Percentiles rank a stretch among this genome's conserved stretches.
These are phyloP conservation scores for Resseliella maxima DNA, from an alignment of 2,888 invertebrate species.

Conservation along the genomic window DNA sequence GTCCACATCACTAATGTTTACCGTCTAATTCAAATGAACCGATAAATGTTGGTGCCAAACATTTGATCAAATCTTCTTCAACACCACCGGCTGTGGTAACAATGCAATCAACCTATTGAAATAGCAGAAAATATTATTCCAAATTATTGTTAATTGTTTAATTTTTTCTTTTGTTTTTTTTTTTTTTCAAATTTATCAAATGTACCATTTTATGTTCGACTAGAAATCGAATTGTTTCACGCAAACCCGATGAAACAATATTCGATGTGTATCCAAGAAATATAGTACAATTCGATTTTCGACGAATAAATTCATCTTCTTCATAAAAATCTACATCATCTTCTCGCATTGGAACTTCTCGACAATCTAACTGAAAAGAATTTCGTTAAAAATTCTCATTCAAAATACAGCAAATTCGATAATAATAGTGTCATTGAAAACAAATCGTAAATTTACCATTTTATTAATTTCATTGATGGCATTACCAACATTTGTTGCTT, in stretches of 20 bases:
- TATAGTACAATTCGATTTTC: slow-evolving; percentile 88
- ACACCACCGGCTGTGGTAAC: slow-evolving; percentile 98
- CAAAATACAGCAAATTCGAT: not conserved
- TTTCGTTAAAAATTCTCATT: not conserved
- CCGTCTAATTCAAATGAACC: slow-evolving; percentile 92
- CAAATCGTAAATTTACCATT: slow-evolving; percentile 72
- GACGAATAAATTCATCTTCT: slow-evolving; percentile 82
- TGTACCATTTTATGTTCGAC: slow-evolving; percentile 79
- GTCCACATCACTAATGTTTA: too few relatives aligned
- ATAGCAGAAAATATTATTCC: not conserved
- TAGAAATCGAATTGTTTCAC: slow-evolving; percentile 90
- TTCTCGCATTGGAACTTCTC: slow-evolving; percentile 75
- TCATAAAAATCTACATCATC: slow-evolving; percentile 77
- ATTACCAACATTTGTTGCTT: slow-evolving; percentile 93
- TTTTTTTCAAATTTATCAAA: too few relatives aligned
- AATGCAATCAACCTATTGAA: slow-evolving; percentile 83
- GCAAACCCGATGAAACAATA: slow-evolving; percentile 92
- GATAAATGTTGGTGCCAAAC: slow-evolving; percentile 91
- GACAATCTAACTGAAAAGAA: slow-evolving; percentile 73
- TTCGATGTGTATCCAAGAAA: slow-evolving; percentile 98
- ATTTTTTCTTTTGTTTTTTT: too few relatives aligned
- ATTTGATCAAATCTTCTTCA: slow-evolving; percentile 99
- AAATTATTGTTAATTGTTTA: not conserved
- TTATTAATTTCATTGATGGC: slow-evolving; percentile 91
- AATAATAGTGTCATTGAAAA: not conserved